Base-by-base conservation (phyloP, 2,113 vertebrate genomes). In the Nerophis lumbriciformis region DNA sequence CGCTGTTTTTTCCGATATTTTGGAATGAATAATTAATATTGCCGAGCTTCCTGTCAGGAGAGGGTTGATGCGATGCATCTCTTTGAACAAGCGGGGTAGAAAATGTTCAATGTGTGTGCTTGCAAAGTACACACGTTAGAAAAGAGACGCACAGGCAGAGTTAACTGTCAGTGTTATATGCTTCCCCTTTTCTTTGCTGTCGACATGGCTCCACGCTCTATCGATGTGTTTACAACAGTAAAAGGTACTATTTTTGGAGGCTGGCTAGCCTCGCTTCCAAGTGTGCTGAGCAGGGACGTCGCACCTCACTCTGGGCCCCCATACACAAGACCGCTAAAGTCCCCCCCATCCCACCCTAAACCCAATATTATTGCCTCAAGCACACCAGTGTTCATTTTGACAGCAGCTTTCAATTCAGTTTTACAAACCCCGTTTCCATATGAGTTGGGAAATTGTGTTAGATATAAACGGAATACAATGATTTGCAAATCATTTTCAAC, bases 21-120 rank as follows among this genome's bases (percentile, higher is more conserved):
- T 68, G 13, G n/a, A 75, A 85, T 85, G 70, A 87, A 87, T 86
- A 84, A 85, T 87, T 86, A 81, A 87, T 79, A 84, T 72, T 60
- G 72, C 14, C 35, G 47, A 69, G 80, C 81, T 82, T 85, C 65
- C 77, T 59, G 66, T 79, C 76, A 85, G 57, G 65, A 71, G 61
- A 74, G 66, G 74, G 70, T 28, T 78, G 77, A 78, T 80, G 79
- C 75, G 74, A 50, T 81, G 73, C 76, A 81, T 74, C 68, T 64
- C 79, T 87, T 85, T 85, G 77, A 85, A 83, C 69, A 76, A 80
- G 77, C 69, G 74, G 75, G 54, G 49, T 68, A 78, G 72, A 68
- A 85, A 82, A 81, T 73, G 80, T 82, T 83, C 83, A 83, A 87
- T 85, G 76, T 80, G 63, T 65, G 65, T 55, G 7, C 28, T 69